Conservation (phyloP, 2,113 vertebrate species). For the Xenopus laevis region DNA sequence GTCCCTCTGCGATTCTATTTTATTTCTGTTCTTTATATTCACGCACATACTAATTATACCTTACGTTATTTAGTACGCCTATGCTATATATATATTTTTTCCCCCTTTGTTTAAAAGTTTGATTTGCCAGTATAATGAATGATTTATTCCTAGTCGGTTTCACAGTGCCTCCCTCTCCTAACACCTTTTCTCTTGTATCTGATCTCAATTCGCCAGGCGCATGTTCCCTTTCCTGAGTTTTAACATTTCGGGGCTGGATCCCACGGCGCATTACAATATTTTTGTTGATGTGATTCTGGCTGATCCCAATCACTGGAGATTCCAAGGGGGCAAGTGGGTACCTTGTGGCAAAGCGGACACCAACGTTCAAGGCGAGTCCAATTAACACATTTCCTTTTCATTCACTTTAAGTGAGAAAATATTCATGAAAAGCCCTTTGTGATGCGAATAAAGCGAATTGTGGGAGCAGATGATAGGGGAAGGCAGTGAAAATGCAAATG, state of each 20-base stretch:
- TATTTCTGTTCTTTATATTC: too few relatives aligned
- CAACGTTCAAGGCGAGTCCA: slow-evolving; percentile 92
- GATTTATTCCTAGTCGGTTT: slow-evolving; percentile 25
- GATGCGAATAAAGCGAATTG: slow-evolving; percentile 60
- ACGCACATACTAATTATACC: too few relatives aligned
- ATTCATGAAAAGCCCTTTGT: slow-evolving; percentile 73
- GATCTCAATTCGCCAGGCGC: slow-evolving; percentile 68
- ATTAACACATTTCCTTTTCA: slow-evolving; percentile 68
- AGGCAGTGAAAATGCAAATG: too few relatives aligned
- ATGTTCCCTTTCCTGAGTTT: slow-evolving; percentile 99
- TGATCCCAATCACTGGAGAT: slow-evolving; percentile 98
- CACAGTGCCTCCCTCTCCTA: not conserved
- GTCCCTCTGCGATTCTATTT: too few relatives aligned
- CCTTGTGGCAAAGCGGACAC: slow-evolving; percentile 99
- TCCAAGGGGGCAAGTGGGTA: slow-evolving; percentile 99
- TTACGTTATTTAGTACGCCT: too few relatives aligned
- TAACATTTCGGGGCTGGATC: slow-evolving; percentile 97
- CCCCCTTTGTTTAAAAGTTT: slow-evolving; percentile 7
- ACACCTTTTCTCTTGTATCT: not conserved
- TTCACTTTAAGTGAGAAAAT: slow-evolving; percentile 70
- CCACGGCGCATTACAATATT: slow-evolving; percentile 98
- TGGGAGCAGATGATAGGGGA: slow-evolving; percentile 49
- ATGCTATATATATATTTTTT: too few relatives aligned
- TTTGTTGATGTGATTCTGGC: slow-evolving; percentile 99
- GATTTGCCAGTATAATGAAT: slow-evolving; percentile 36